These are phyloP conservation scores for Tetrapedia diversipes DNA, from an alignment of 2,888 invertebrate species.

Conservation along the genomic window DNA sequence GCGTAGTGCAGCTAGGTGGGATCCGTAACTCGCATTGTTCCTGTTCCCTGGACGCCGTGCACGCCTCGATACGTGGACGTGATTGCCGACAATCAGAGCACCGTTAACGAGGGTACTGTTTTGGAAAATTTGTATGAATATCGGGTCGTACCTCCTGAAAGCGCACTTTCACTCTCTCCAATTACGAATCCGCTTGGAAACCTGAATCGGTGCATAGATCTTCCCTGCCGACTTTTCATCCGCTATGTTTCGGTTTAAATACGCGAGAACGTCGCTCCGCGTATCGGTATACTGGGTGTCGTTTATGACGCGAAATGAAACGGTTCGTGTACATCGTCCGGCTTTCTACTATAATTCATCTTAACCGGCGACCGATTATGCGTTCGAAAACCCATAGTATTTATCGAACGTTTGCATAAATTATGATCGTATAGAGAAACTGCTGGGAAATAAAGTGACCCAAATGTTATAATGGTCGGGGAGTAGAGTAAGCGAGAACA, in stretches of 20 bases:
- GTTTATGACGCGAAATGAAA: slow-evolving; percentile 31
- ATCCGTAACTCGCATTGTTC: slow-evolving; percentile 30
- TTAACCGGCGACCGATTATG: slow-evolving; percentile 10
- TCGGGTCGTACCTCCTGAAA: slow-evolving; percentile 62
- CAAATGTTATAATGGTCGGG: neutral
- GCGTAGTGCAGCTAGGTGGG: slow-evolving; percentile 3
- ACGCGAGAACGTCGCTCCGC: slow-evolving; percentile 51
- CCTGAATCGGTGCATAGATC: slow-evolving; percentile 65
- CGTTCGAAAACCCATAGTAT: neutral
- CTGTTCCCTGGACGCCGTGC: slow-evolving; percentile 21
- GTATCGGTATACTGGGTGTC: slow-evolving; percentile 44
- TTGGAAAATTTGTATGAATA: slow-evolving; percentile 65
- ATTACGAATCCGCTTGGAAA: slow-evolving; percentile 76
- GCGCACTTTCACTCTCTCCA: slow-evolving; percentile 77
- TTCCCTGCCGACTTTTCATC: slow-evolving; percentile 62
- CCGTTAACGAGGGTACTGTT: slow-evolving; percentile 62
- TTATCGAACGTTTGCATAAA: slow-evolving; percentile 7
- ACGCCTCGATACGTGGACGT: slow-evolving; percentile 43
- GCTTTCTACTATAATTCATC: slow-evolving; percentile 29
- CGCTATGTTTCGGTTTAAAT: slow-evolving; percentile 54
- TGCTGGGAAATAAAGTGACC: neutral
- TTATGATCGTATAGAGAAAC: neutral
- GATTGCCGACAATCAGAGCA: slow-evolving; percentile 55
- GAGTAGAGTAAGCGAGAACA: too few relatives aligned
- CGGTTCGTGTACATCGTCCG: slow-evolving; percentile 5